Evolutionary conservation across 1,140 invertebrate species (phyloP), one percentile per base, ranked within the genome.

Genomic region (Rhyzopertha dominica): DNA sequence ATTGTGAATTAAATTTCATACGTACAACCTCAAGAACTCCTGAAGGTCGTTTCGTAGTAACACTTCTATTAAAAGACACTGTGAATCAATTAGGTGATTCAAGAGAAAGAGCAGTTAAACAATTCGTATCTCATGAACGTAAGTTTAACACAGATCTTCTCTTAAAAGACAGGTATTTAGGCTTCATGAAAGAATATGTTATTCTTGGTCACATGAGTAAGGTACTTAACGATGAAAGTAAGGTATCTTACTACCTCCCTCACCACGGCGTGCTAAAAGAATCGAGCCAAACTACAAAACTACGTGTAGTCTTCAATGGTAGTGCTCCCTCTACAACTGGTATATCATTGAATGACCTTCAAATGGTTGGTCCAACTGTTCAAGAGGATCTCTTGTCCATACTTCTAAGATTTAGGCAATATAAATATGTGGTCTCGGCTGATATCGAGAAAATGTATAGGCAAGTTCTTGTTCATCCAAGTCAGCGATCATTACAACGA

Each of bases 401-500:
- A 4, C 10, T 35, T 5, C 14, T 35, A 16, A 14, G 32, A 35
- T 17, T 35, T 20, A 35, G 4, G 22, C 32, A 17, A 30, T 10
- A 30, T 10, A 12, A 16, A 5, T 30, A 13, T 16, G 32, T 35
- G 14, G n/a, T 35, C 16, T 35, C 4, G 10, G 32, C 32, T 19
- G 32, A 7, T 35, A 16, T 35, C 4, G 18, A 19, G 12, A 35
- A 35, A 35, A 35, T 35, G 32, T 35, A 35, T n/a, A 4, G 5
- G 32, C 10, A 12, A 16, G 18, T 35, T 4, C 7, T 19, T 8
- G 14, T 35, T 5, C n/a, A 35, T 16, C 32, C 5, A 20, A 35
- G n/a, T 5, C 18, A 4, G 18, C 5, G 14, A 35, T 5, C 61
- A 14, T 63, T 58, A 35, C 66, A 72, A 45, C 49, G 58, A 24